Base-by-base conservation (phyloP, 2,888 invertebrate species). In the Drosophila subquinaria region DNA sequence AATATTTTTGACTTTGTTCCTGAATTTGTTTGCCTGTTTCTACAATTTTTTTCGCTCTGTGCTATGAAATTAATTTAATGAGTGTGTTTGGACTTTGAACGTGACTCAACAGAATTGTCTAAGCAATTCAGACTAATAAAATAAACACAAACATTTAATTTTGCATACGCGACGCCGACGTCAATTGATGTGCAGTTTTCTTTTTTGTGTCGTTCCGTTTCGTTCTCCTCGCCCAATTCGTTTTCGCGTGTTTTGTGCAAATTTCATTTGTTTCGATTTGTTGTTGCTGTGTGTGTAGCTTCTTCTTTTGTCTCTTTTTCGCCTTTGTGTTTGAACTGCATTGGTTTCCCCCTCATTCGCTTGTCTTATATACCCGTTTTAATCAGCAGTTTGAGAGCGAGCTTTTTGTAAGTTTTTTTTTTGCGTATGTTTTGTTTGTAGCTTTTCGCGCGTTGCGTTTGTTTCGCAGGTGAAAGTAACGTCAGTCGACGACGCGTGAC, bases 391-490 rank as follows among this genome's bases (percentile, higher is more conserved):
- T 8, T 0, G 4, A 38, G 48, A 47, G 42, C 55, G 52, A 78
- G 74, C 63, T 73, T 81, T 81, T 56, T 63, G 42, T 59, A 66
- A 61, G 66, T 23, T 4, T 23, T 27, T 27, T 72, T 65, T 62
- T 55, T 70, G 70, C 60, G 59, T 81, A 67, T 80, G 85, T 72
- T 73, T 71, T 73, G 71, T 75, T 70, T 62, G 56, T 51, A 17
- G 36, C 40, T 38, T 77, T 78, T 73, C 65, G 72, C 73, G 36
- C 47, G 38, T 52, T 78, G 63, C 74, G 66, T 67, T 70, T 80
- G 64, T 56, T 80, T 74, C 75, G 70, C 81, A 83, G 87, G 83
- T 88, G 83, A 83, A 83, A 83, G 83, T 88, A 75, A 83, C 64
- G 36, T 23, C 40, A 51, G 51, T 33, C 36, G 27, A 38, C 69